phyloP scores from a whole-genome alignment of 2,113 vertebrate genomes.

The Antennarius striatus region DNA sequence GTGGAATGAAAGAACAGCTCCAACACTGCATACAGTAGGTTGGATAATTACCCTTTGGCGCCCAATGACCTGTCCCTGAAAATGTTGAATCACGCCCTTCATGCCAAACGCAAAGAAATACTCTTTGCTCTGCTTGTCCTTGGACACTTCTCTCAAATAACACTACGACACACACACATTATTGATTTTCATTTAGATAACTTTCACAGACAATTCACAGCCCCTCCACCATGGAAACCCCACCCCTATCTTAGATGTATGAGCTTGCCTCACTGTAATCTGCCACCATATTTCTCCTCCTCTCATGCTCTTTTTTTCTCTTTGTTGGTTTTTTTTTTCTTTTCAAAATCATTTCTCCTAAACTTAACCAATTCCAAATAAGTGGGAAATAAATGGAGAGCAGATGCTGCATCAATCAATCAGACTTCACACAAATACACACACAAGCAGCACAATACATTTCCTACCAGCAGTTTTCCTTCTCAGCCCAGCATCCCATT shows the following conservation, averaged over 20 bases:
- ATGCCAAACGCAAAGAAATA: conserved; percentile 13
- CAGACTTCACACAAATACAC: conserved; percentile 67
- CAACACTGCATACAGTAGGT: conserved; percentile 68
- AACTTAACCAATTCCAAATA: conserved; percentile 95
- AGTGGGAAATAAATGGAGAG: conserved; percentile 95
- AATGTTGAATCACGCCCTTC: conserved; percentile 60
- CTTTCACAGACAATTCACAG: conserved; percentile 90
- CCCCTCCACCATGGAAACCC: conserved; percentile 47
- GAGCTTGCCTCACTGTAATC: conserved; percentile 84
- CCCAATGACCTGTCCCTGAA: conserved; percentile 84
- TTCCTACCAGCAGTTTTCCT: conserved; percentile 82
- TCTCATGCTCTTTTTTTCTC: conserved; percentile 5
- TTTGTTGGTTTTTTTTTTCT: conserved; percentile 7
- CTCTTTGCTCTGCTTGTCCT: conserved; percentile 66
- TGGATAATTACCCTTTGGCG: conserved; percentile 48
- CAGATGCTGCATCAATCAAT: conserved; percentile 87
- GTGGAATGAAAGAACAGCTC: neutral
- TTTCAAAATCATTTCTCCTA: conserved; percentile 94
- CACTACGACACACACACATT: conserved; percentile 86
- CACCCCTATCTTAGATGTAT: conserved; percentile 83
- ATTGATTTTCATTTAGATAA: conserved; percentile 99
- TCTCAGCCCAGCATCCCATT: conserved; percentile 91
- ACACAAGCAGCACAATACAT: conserved; percentile 80
- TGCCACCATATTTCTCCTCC: conserved; percentile 90
- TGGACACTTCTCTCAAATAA: conserved; percentile 86